Evolutionary conservation across 1,140 invertebrate genomes (phyloP), one percentile per base, ranked within the genome.

Genomic region (Parapsyche elsis): DNA sequence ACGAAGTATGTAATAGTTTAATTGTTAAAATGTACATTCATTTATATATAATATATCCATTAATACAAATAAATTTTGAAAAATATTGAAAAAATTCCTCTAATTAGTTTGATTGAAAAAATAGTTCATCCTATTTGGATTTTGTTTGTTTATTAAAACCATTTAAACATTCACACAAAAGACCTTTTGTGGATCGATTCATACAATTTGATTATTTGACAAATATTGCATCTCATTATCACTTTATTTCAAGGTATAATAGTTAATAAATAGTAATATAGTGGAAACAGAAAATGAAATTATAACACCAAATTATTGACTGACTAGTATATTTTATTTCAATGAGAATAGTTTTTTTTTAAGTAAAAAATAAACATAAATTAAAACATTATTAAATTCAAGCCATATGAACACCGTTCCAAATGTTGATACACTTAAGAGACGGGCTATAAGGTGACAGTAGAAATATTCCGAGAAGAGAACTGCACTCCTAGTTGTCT

Each of bases 261-360:
- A 16, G 21, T 21, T 16, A 16, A 61, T 16, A 61, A 61, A 61
- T 5, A 16, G 57, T 9, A 21, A 14, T 16, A 61, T 61, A 7
- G 14, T 61, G 30, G 12, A 67, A 4, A 67, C 21, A 67, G 21
- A 4, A 21, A 21, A 9, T 5, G 57, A 14, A 16, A 67, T 21
- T 23, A 7, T 5, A 67, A 67, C 14, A 26, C 19, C 14, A 71
- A 14, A 71, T 38, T 38, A 7, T 38, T 1, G 24, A 71, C 24
- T 30, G 67, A 38, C 26, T 71, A 71, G 38, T 71, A 38, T 19
- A 38, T 71, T 71, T 30, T 71, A 71, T 38, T 45, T 71, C 49
- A 53, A 1, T 2, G 49, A 53, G 49, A 53, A 53, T 53, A 53
- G 45, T 7, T 46, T 53, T 53, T 38, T 26, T 67, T 10, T 19